A percentile compares a stretch with the other conserved stretches of the same genome.
These are phyloP conservation scores for Lobophora halterata DNA, from an alignment of 2,888 invertebrate genomes.

Conservation along the genomic window DNA sequence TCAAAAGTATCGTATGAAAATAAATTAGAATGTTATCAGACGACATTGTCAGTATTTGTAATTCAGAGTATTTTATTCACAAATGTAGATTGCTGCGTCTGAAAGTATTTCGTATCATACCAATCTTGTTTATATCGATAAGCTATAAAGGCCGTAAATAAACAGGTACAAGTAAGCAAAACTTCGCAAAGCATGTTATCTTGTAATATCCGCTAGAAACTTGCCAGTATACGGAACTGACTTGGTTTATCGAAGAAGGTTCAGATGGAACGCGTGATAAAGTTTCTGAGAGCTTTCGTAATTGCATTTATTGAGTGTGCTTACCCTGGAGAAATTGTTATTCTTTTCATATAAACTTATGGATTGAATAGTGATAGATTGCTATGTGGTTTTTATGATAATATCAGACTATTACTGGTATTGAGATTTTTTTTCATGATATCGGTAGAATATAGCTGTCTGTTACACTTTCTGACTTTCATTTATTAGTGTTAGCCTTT, in stretches of 20 bases:
- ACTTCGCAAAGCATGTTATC: constrained; percentile 1
- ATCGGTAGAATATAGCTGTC: neutral
- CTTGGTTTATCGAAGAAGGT: constrained; percentile 5
- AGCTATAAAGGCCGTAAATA: too few relatives aligned
- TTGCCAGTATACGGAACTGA: constrained; percentile 1
- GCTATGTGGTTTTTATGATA: too few relatives aligned
- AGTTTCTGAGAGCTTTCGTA: constrained; percentile 9
- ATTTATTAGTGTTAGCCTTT: neutral
- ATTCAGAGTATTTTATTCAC: too few relatives aligned
- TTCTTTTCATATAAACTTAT: too few relatives aligned
- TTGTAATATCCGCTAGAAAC: constrained; percentile 2
- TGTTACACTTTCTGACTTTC: neutral
- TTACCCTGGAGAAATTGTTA: too few relatives aligned
- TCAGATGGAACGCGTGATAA: constrained; percentile 5
- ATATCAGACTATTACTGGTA: too few relatives aligned
- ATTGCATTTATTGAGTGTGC: constrained; percentile 11
- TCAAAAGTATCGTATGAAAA: too few relatives aligned
- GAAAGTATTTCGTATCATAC: neutral
- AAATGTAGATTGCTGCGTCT: too few relatives aligned
- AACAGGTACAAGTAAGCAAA: constrained; percentile 3
- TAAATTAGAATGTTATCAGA: too few relatives aligned
- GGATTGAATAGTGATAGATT: too few relatives aligned
- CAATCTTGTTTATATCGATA: neutral
- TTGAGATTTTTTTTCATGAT: too few relatives aligned
- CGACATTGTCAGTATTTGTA: too few relatives aligned